Base-by-base conservation (phyloP, 2,797 vertebrate species). In the Hozukius guyotensis region DNA sequence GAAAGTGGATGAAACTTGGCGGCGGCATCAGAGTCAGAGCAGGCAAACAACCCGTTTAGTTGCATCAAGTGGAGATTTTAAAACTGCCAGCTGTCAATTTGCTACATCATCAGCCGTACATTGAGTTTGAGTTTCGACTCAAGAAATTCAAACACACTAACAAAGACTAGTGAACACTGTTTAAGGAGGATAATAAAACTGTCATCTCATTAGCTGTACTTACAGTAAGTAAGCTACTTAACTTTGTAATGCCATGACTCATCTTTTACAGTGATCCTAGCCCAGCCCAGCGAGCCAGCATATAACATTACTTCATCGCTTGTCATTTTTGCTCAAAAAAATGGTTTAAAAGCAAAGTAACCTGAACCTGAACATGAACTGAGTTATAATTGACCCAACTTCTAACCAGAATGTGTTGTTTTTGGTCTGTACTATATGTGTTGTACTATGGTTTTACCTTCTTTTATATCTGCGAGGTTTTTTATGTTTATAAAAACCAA, bases 161-260 rank as follows among this genome's bases (percentile, higher is more conserved):
- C 29, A 77, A 53, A 69, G 29, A 53, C 61, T 22, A 53, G 16
- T 16, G 9, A 68, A 36, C 56, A 42, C 12, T 55, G 20, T 63
- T 70, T 42, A 38, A 42, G 14, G 20, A 29, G 29, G 36, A 52
- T 25, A 31, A 4, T 3, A 29, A 42, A 55, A 14, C 20, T 64
- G n/a, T 59, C 29, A 68, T 60, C 36, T 63, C 29, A 57, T 49
- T 25, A 75, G 67, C 67, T 57, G 25, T 32, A 31, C 61, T 75
- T 38, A 63, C 22, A 67, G 24, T 62, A 32, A 12, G 14, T 57
- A 72, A 68, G 77, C 73, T 36, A 63, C 69, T 77, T 70, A 66
- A 61, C 34, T 36, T 36, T 31, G 46, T 55, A 64, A 78, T 68
- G 22, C n/a, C 42, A 70, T 63, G 65, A 75, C 36, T 67, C 34